These are phyloP conservation scores for Bombus balteatus DNA, from an alignment of 1,140 invertebrate species.

Conservation along the genomic window DNA sequence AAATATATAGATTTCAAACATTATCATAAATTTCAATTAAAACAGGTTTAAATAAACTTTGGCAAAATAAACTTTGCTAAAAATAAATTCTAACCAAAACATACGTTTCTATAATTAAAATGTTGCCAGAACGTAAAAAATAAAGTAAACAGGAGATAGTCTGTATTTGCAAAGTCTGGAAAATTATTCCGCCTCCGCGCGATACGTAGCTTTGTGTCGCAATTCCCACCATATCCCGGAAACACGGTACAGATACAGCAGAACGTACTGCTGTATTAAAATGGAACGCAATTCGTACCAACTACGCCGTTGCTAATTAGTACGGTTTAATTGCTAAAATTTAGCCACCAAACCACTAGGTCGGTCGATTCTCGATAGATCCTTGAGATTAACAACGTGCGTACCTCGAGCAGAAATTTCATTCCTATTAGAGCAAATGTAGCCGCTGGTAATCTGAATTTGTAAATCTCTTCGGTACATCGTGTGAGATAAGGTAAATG, in stretches of 20 bases:
- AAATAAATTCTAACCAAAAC: too few relatives aligned
- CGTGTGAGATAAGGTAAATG: not conserved
- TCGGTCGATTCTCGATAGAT: not conserved
- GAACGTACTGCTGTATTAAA: not conserved
- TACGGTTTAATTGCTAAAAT: constrained; percentile 11
- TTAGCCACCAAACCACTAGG: not conserved
- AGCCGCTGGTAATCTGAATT: not conserved
- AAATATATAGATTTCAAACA: too few relatives aligned
- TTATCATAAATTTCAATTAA: too few relatives aligned
- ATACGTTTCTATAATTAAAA: too few relatives aligned
- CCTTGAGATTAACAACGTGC: not conserved
- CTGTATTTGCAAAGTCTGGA: not conserved
- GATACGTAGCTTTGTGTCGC: too few relatives aligned
- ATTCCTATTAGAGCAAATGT: not conserved
- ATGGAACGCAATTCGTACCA: not conserved
- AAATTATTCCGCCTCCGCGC: not conserved
- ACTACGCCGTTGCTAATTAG: not conserved
- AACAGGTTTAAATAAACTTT: too few relatives aligned
- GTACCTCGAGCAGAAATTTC: not conserved
- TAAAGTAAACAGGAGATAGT: not conserved
- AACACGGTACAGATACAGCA: not conserved
- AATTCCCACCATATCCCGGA: too few relatives aligned
- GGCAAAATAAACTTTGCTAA: too few relatives aligned
- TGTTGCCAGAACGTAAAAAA: too few relatives aligned
- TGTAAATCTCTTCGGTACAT: not conserved